Evolutionary conservation across 2,888 invertebrate genomes (phyloP).

Genomic region (Adela reaumurella): DNA sequence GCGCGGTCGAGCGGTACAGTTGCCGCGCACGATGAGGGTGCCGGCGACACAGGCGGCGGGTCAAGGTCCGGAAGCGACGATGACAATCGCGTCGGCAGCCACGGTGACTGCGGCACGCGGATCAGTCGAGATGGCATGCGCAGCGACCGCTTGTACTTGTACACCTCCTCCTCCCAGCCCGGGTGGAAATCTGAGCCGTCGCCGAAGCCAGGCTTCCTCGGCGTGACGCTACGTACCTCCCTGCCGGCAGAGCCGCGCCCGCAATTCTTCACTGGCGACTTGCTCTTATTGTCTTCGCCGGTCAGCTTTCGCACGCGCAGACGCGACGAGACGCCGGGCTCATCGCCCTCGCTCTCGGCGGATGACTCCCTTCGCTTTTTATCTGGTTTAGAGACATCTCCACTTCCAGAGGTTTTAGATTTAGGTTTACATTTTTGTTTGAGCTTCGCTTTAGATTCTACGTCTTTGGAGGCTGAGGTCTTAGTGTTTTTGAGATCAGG

Average conservation of each 20-base stretch:
- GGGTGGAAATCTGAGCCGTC: constrained; percentile 71
- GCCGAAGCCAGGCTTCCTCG: constrained; percentile 61
- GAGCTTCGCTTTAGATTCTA: constrained; percentile 28
- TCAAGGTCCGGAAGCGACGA: constrained; percentile 77
- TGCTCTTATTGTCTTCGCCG: constrained; percentile 30
- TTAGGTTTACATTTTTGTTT: constrained; percentile 28
- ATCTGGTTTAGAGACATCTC: constrained; percentile 21
- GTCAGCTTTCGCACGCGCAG: constrained; percentile 47
- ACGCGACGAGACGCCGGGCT: constrained; percentile 37
- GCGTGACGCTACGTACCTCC: constrained; percentile 22
- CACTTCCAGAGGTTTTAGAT: constrained; percentile 25
- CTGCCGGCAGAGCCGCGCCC: constrained; percentile 23
- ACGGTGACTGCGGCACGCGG: constrained; percentile 62
- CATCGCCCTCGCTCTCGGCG: constrained; percentile 41
- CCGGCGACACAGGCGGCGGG: constrained; percentile 68
- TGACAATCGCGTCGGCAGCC: constrained; percentile 60
- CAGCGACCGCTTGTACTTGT: constrained; percentile 75
- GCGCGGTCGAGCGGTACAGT: constrained; percentile 49
- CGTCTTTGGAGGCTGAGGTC: constrained; percentile 34
- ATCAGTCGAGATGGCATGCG: constrained; percentile 80
- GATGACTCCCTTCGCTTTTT: constrained; percentile 29
- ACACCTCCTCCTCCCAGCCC: constrained; percentile 82
- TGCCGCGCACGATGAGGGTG: constrained; percentile 59
- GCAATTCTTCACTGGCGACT: constrained; percentile 14
- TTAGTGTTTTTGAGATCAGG: constrained; percentile 36